Conservation (phyloP, 1,140 invertebrate species). For the Popillia japonica region DNA sequence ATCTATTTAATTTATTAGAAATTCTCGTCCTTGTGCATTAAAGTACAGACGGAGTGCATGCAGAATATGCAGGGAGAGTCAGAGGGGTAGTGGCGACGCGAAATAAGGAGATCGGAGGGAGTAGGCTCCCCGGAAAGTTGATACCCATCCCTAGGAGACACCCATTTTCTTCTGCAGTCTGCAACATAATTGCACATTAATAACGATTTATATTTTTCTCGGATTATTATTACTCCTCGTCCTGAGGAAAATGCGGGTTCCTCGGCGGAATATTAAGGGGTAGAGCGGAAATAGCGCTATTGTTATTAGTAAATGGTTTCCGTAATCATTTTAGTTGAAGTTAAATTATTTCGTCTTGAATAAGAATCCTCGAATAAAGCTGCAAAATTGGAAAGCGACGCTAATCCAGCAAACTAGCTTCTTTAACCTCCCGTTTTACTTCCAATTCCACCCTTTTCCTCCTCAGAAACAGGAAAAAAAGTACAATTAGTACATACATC, state of each 20-base stretch:
- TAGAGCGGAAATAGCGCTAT: background rate
- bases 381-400: no score
- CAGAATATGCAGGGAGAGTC: background rate
- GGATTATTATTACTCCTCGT: background rate
- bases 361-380: no score
- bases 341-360: background rate
- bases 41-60: background rate
- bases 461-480: no score
- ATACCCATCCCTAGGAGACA: background rate
- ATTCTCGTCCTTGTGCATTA: conserved; percentile 40
- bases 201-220: conserved; percentile 36
- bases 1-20: conserved; percentile 55
- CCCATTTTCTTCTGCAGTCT: conserved; percentile 31
- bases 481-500: no score
- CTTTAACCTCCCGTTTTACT: no score
- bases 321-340: conserved; percentile 4
- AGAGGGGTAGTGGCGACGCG: background rate
- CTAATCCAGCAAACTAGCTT: no score
- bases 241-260: background rate
- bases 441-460: no score
- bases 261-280: background rate
- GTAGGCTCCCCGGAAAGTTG: background rate
- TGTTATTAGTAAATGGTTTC: background rate
- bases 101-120: background rate
- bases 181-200: conserved; percentile 44